phyloP scores from a whole-genome alignment of 1,140 invertebrate genomes.

The Drosophila nigrodunni region DNA sequence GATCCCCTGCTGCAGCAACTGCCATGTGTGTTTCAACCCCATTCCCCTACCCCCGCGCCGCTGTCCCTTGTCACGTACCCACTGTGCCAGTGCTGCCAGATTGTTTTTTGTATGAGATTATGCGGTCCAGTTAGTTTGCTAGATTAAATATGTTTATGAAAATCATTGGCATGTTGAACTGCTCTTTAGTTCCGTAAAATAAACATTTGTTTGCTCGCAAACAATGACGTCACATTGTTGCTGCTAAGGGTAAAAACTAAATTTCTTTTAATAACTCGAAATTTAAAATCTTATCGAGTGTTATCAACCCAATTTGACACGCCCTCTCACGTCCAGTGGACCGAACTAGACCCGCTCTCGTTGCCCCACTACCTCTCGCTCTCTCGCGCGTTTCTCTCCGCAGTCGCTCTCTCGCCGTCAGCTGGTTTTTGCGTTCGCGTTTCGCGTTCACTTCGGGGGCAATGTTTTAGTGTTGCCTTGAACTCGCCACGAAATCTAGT shows the following conservation, averaged over 20 bases:
- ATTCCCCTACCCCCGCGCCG: constrained; percentile 22
- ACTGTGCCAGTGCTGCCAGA: constrained; percentile 25
- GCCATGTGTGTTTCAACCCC: constrained; percentile 34
- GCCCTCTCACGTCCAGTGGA: constrained; percentile 6
- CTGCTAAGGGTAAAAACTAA: constrained; percentile 7
- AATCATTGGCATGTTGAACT: neutral
- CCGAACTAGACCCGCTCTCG: neutral
- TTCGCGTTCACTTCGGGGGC: constrained; percentile 60
- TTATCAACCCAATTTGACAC: constrained; percentile 27
- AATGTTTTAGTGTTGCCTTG: constrained; percentile 58
- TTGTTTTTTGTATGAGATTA: neutral
- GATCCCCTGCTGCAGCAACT: constrained; percentile 23
- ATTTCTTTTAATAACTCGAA: constrained; percentile 4
- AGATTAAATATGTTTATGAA: neutral
- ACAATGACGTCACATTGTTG: constrained; percentile 23
- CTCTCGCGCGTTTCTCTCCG: constrained; percentile 1
- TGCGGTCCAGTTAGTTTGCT: too few species aligned
- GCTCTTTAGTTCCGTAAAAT: neutral
- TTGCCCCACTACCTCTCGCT: neutral
- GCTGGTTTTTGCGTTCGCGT: constrained; percentile 67
- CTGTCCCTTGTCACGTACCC: neutral
- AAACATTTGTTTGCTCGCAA: constrained; percentile 13
- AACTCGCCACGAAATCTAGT: constrained; percentile 53
- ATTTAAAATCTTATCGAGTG: constrained; percentile 8
- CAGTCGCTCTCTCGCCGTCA: constrained; percentile 46